phyloP scores from a whole-genome alignment of 2,888 invertebrate genomes.

The Aethes cnicana region DNA sequence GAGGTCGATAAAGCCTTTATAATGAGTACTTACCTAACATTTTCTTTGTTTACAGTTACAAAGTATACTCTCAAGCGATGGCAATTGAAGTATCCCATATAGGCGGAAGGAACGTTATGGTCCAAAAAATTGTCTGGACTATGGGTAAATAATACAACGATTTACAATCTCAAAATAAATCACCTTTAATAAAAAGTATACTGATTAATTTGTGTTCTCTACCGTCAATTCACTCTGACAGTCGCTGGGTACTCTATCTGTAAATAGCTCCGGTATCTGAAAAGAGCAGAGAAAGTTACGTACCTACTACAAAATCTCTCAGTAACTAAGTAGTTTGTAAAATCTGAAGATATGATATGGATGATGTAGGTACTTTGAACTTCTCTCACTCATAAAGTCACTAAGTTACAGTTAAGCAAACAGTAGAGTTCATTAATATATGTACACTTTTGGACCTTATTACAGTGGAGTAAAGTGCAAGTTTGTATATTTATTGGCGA shows the following conservation, averaged over 20 bases:
- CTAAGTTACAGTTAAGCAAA: too few relatives aligned
- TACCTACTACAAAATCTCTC: too few relatives aligned
- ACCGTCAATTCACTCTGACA: constrained; percentile 73
- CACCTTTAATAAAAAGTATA: constrained; percentile 18
- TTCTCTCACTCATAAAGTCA: too few relatives aligned
- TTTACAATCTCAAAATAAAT: constrained; percentile 3
- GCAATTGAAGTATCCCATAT: constrained; percentile 68
- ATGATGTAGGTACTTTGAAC: too few relatives aligned
- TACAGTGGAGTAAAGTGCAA: too few relatives aligned
- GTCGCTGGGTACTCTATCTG: constrained; percentile 74
- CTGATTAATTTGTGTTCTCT: constrained; percentile 58
- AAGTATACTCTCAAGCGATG: constrained; percentile 68
- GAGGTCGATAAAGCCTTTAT: too few relatives aligned
- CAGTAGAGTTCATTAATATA: too few relatives aligned
- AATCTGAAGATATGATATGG: too few relatives aligned
- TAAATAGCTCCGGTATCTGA: constrained; percentile 76
- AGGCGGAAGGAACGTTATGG: constrained; percentile 68
- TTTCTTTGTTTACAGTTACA: constrained; percentile 55
- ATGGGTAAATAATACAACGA: constrained; percentile 41
- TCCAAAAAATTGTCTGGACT: constrained; percentile 72
- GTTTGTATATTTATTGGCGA: too few relatives aligned
- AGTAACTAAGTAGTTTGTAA: too few relatives aligned
- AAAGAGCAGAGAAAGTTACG: too few relatives aligned
- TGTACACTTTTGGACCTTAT: too few relatives aligned
- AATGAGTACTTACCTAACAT: neutral